Evolutionary conservation across 2,113 vertebrate genomes (phyloP).

Genomic region (Triplophysa tibetana): DNA sequence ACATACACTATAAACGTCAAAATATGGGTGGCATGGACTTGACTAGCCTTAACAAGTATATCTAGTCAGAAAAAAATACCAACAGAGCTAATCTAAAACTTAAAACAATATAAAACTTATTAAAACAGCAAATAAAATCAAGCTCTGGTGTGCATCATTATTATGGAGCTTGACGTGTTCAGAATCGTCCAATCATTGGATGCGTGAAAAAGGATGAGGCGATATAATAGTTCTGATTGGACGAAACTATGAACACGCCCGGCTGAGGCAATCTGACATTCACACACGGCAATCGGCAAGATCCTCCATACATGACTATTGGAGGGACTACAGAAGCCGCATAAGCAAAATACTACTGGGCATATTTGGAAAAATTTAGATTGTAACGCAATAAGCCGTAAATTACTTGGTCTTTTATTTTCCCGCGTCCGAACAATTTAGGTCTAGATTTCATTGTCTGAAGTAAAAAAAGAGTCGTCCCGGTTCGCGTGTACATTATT

Average conservation of each 20-base stretch:
- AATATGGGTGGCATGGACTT: no score
- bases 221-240: conserved; percentile 48
- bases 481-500: not conserved
- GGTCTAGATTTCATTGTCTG: not conserved
- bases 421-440: not conserved
- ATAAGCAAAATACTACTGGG: not conserved
- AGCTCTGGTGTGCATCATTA: not conserved
- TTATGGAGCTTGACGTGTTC: not conserved
- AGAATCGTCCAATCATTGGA: conserved; percentile 42
- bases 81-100: no score
- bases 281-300: not conserved
- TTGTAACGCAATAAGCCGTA: no score
- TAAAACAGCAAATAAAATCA: no score
- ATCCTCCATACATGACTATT: not conserved
- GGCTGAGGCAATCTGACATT: not conserved
- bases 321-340: not conserved
- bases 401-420: not conserved
- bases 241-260: not conserved
- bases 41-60: no score
- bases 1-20: no score
- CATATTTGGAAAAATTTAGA: not conserved
- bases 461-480: not conserved
- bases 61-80: no score
- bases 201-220: conserved; percentile 1
- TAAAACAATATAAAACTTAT: no score